Percentiles rank a stretch among this genome's conserved stretches.
These are phyloP conservation scores for Campylorhamphus procurvoides DNA, from an alignment of 2,113 vertebrate genomes.

Conservation along the genomic window DNA sequence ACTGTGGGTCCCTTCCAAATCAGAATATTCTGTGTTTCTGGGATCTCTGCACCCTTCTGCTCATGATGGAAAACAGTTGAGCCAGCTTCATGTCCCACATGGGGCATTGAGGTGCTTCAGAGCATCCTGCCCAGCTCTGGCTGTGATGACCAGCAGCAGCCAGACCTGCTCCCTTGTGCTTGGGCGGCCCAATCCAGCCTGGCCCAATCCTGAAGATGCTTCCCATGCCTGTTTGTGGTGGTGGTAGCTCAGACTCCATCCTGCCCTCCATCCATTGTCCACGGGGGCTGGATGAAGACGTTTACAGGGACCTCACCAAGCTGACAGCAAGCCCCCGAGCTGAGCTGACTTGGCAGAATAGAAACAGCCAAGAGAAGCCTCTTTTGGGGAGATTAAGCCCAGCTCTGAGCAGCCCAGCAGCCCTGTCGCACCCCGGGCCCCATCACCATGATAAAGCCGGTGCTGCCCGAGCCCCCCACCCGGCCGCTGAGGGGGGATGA, in stretches of 20 bases:
- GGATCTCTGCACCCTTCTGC: neutral
- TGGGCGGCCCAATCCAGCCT: neutral
- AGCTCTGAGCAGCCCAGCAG: neutral
- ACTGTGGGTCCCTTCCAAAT: neutral
- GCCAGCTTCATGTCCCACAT: rapidly evolving
- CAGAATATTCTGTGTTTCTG: neutral
- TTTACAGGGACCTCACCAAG: neutral
- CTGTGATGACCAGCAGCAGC: rapidly evolving
- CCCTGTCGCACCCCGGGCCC: neutral
- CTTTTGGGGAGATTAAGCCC: neutral
- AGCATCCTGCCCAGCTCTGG: neutral
- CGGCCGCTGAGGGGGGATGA: neutral
- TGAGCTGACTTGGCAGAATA: neutral
- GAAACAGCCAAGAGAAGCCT: neutral
- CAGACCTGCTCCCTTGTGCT: rapidly evolving
- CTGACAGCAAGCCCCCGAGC: neutral
- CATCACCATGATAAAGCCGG: constrained; percentile 36
- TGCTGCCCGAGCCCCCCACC: neutral
- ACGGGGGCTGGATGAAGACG: neutral
- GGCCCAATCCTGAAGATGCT: neutral
- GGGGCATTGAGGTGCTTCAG: neutral
- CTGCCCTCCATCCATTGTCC: neutral
- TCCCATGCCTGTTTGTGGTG: rapidly evolving
- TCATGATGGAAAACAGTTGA: rapidly evolving
- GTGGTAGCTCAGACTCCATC: neutral